Percentiles rank a stretch among this genome's conserved stretches.
Conservation (phyloP, 1,140 invertebrate species). For the Lasioglossum albipes region DNA sequence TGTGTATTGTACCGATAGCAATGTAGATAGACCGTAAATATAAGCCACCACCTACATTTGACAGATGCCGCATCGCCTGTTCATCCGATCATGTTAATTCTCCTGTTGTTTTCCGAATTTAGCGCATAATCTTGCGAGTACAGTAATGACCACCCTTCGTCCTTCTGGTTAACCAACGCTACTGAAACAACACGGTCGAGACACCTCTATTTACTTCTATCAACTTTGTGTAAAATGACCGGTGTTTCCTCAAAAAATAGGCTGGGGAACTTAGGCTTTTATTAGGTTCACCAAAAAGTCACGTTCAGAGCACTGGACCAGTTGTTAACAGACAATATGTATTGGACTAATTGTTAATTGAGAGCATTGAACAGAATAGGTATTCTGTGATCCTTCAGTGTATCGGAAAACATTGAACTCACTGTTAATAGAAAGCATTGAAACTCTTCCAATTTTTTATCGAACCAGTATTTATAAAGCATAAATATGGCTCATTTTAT, state of each 20-base stretch:
- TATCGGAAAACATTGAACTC: too few relatives aligned
- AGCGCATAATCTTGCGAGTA: constrained; percentile 22
- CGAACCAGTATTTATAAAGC: too few relatives aligned
- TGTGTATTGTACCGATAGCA: neutral
- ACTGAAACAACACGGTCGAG: constrained; percentile 12
- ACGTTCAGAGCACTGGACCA: too few relatives aligned
- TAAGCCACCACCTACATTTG: neutral
- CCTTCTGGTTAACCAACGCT: constrained; percentile 26
- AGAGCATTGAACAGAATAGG: too few relatives aligned
- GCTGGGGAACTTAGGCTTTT: too few relatives aligned
- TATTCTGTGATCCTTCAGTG: too few relatives aligned
- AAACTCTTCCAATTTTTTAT: too few relatives aligned
- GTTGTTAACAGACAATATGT: too few relatives aligned
- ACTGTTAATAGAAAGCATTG: too few relatives aligned
- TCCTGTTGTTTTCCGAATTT: constrained; percentile 18
- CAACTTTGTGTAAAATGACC: neutral
- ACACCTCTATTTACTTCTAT: neutral
- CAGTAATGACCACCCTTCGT: constrained; percentile 21
- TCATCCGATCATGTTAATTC: neutral
- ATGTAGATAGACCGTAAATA: neutral
- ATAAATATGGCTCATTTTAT: too few relatives aligned
- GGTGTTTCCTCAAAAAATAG: neutral
- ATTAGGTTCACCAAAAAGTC: too few relatives aligned
- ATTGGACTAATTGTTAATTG: too few relatives aligned
- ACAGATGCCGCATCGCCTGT: neutral